phyloP scores from a whole-genome alignment of 2,888 invertebrate species.

The Phengaris arion region DNA sequence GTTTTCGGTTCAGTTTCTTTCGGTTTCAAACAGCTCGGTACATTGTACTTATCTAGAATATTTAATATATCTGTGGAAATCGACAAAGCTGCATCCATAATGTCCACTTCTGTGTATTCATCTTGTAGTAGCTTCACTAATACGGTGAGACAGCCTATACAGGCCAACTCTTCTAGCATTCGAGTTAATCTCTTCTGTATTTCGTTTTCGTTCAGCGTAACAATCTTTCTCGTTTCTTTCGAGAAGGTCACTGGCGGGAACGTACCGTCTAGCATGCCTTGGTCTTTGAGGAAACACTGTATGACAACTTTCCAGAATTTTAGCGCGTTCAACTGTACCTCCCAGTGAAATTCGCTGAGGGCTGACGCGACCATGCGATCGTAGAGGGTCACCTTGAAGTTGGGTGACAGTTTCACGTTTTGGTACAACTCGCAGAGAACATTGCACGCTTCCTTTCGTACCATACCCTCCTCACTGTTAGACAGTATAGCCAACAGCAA shows the following conservation, averaged over 20 bases:
- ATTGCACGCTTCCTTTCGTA: conserved; percentile 85
- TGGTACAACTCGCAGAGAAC: conserved; percentile 84
- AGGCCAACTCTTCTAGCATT: conserved; percentile 83
- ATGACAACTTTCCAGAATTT: conserved; percentile 86
- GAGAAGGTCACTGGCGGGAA: conserved; percentile 91
- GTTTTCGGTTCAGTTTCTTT: conserved; percentile 49
- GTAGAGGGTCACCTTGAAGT: conserved; percentile 78
- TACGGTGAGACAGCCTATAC: conserved; percentile 85
- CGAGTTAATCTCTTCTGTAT: conserved; percentile 82
- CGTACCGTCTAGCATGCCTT: conserved; percentile 90
- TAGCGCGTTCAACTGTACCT: conserved; percentile 86
- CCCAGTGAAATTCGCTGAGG: conserved; percentile 88
- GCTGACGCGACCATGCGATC: conserved; percentile 83
- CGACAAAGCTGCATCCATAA: conserved; percentile 80
- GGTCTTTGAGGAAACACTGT: conserved; percentile 81
- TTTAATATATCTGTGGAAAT: conserved; percentile 76
- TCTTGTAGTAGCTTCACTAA: conserved; percentile 83
- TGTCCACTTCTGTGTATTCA: conserved; percentile 83
- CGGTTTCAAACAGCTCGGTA: conserved; percentile 55
- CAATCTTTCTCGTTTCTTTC: conserved; percentile 87
- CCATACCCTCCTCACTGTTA: conserved; percentile 87
- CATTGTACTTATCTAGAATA: conserved; percentile 79
- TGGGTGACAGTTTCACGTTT: conserved; percentile 79
- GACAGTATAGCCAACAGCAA: conserved; percentile 79
- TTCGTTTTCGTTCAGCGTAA: conserved; percentile 84